Conservation (phyloP, 2,888 invertebrate genomes). For the Sinopyrophorus schimmeli region DNA sequence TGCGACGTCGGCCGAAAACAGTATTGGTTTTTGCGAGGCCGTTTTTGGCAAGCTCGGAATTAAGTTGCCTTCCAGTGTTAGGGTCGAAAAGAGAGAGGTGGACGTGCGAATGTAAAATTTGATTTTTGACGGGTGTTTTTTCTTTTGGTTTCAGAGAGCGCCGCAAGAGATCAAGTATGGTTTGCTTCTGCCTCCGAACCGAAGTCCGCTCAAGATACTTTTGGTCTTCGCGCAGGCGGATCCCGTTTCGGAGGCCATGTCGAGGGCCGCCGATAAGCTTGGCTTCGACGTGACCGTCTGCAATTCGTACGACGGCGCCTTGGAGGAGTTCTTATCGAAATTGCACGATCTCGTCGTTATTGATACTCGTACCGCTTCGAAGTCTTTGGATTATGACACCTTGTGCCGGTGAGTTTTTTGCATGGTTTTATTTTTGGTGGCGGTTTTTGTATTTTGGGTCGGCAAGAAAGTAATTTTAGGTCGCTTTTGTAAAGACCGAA, state of each 20-base stretch:
- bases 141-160: slow-evolving; percentile 53
- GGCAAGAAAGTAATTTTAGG: too few relatives aligned
- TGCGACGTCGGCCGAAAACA: too few relatives aligned
- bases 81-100: too few relatives aligned
- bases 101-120: too few relatives aligned
- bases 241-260: slow-evolving; percentile 69
- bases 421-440: slow-evolving; percentile 4
- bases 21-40: too few relatives aligned
- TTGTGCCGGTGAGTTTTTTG: slow-evolving; percentile 69
- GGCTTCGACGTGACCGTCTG: slow-evolving; percentile 65
- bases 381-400: slow-evolving; percentile 64
- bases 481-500: too few relatives aligned
- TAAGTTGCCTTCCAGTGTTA: too few relatives aligned
- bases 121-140: too few relatives aligned
- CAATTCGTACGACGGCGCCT: slow-evolving; percentile 60
- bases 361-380: slow-evolving; percentile 64
- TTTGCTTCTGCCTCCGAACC: slow-evolving; percentile 53
- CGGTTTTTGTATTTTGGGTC: too few relatives aligned
- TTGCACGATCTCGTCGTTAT: slow-evolving; percentile 67
- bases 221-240: slow-evolving; percentile 70
- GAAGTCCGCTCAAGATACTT: slow-evolving; percentile 61
- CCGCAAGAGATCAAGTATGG: slow-evolving; percentile 56
- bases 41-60: too few relatives aligned
- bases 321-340: slow-evolving; percentile 62
- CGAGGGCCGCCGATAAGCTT: slow-evolving; percentile 64